Percentiles rank a stretch among this genome's conserved stretches.
Conservation (phyloP, 2,888 invertebrate species). For the Callimorpha dominula region DNA sequence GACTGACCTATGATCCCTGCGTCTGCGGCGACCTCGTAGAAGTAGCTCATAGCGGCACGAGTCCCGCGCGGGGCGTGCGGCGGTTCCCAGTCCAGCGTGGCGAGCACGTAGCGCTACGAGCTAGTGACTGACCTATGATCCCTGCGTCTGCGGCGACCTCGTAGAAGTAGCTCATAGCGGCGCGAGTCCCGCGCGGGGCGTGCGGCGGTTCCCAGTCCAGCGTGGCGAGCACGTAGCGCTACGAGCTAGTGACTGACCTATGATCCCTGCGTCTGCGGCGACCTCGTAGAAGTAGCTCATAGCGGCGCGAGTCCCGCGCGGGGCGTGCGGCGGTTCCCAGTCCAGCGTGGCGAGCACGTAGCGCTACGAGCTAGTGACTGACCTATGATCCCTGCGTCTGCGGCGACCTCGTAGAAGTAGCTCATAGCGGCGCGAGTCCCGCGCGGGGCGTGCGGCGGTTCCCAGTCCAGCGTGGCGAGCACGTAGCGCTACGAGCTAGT, state of each 20-base stretch:
- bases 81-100: conserved; percentile 85
- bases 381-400: conserved; percentile 94
- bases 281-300: conserved; percentile 98
- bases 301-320: conserved; percentile 88
- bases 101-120: conserved; percentile 52
- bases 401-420: conserved; percentile 97
- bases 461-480: conserved; percentile 82
- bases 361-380: conserved; percentile 29
- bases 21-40: conserved; percentile 96
- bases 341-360: conserved; percentile 76
- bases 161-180: conserved; percentile 97
- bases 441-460: conserved; percentile 88
- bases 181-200: conserved; percentile 87
- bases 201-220: conserved; percentile 86
- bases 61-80: conserved; percentile 88
- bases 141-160: conserved; percentile 96
- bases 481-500: conserved; percentile 68
- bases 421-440: conserved; percentile 91
- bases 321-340: conserved; percentile 87
- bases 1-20: conserved; percentile 91
- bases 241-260: conserved; percentile 78
- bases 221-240: conserved; percentile 64
- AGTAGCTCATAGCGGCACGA: conserved; percentile 88
- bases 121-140: conserved; percentile 87
- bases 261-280: conserved; percentile 94